phyloP scores from a whole-genome alignment of 2,113 vertebrate genomes.

The Gorsachius goisagi region DNA sequence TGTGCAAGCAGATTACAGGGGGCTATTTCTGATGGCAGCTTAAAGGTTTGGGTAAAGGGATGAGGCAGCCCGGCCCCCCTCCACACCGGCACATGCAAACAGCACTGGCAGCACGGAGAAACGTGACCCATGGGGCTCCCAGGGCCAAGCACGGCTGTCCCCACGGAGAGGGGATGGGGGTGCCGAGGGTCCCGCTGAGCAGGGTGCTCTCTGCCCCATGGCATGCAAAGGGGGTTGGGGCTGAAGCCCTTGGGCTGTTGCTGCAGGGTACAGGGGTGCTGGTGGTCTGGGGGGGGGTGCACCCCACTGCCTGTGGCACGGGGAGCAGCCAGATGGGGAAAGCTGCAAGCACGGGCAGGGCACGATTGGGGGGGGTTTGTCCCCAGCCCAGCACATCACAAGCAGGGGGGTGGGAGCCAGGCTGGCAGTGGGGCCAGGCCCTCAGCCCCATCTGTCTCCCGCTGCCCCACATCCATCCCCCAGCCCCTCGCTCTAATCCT shows the following conservation, averaged over 20 bases:
- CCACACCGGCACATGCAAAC: rapidly evolving
- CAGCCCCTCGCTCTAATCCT: conserved; percentile 11
- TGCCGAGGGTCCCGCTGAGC: neutral
- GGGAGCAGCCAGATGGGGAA: neutral
- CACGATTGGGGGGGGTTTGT: neutral
- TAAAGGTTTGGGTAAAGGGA: conserved; percentile 16
- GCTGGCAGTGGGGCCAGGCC: neutral
- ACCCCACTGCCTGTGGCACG: neutral
- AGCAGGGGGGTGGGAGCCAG: neutral
- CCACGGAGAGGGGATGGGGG: neutral
- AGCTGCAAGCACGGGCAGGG: neutral
- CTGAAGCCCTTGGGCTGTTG: neutral
- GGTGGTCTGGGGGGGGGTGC: neutral
- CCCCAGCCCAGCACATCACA: neutral
- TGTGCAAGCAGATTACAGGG: conserved; percentile 44
- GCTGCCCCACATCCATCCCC: neutral
- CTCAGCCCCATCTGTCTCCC: conserved; percentile 2
- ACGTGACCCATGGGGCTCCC: rapidly evolving
- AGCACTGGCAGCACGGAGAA: rapidly evolving
- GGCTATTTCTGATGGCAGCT: conserved; percentile 54
- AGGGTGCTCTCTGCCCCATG: neutral
- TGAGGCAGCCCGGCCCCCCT: neutral
- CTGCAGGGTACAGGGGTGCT: neutral
- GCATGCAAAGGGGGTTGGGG: rapidly evolving
- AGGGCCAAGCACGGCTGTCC: rapidly evolving